phyloP scores from a whole-genome alignment of 2,113 vertebrate genomes.

The Leptocoma aspasia region DNA sequence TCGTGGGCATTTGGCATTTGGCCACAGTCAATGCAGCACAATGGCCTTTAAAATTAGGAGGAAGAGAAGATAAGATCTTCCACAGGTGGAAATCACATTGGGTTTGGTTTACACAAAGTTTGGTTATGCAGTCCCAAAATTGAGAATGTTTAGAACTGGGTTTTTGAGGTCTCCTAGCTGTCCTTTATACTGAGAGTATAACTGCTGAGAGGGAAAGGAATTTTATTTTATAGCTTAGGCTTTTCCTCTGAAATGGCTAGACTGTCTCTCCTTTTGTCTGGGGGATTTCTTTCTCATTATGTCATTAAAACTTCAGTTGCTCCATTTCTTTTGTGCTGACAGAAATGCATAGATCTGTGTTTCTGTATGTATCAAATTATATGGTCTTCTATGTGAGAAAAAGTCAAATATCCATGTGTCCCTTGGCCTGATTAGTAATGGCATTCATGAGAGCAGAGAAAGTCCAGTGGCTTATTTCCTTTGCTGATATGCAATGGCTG shows the following conservation, averaged over 20 bases:
- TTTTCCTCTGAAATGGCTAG: constrained; percentile 4
- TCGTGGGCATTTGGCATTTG: not conserved
- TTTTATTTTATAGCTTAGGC: constrained; percentile 9
- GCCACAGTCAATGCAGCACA: not conserved
- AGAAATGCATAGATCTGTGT: not conserved
- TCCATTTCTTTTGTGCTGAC: constrained; percentile 15
- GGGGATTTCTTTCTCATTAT: constrained; percentile 50
- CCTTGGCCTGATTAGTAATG: constrained; percentile 14
- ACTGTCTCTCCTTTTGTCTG: constrained; percentile 13
- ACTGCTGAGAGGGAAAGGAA: constrained; percentile 2
- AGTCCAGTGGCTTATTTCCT: not conserved
- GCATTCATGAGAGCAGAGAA: not conserved
- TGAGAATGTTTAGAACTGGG: not conserved
- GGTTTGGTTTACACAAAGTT: not conserved
- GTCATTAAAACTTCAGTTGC: constrained; percentile 34
- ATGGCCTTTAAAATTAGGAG: not conserved
- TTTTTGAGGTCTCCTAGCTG: not conserved
- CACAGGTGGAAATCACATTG: not conserved
- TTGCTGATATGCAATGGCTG: not conserved
- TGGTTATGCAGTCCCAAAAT: not conserved
- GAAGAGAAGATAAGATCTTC: not conserved
- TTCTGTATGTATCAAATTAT: constrained; percentile 31
- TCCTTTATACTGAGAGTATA: not conserved
- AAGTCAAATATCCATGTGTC: not conserved
- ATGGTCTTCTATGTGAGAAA: not conserved